A percentile compares a stretch with the other conserved stretches of the same genome.
Evolutionary conservation across 2,113 vertebrate species (phyloP).

Genomic region (Thamnophis sirtalis): DNA sequence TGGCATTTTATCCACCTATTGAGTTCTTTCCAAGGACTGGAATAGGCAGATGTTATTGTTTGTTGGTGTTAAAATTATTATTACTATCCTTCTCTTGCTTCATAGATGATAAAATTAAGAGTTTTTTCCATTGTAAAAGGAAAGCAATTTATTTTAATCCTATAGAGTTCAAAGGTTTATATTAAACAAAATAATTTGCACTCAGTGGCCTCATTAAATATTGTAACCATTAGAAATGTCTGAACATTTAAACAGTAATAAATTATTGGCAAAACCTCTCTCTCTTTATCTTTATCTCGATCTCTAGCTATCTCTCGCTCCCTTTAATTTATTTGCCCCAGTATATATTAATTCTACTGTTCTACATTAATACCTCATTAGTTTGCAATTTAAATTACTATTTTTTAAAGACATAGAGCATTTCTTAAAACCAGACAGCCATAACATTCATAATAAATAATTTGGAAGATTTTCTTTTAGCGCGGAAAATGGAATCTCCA

Average conservation of each 20-base stretch:
- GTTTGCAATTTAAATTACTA: background rate
- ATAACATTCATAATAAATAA: constrained; percentile 33
- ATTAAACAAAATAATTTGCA: background rate
- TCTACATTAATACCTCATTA: constrained; percentile 39
- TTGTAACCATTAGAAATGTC: background rate
- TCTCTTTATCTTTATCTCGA: constrained; percentile 18
- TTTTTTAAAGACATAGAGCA: constrained; percentile 2
- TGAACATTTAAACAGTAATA: background rate
- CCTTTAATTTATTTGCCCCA: constrained; percentile 1
- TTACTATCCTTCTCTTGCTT: background rate
- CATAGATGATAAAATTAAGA: background rate
- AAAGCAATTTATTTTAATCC: background rate
- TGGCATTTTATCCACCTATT: background rate
- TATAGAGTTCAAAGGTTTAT: background rate
- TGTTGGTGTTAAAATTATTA: background rate
- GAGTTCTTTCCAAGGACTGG: background rate
- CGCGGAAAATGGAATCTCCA: background rate
- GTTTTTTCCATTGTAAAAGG: background rate
- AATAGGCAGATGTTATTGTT: background rate
- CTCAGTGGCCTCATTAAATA: background rate
- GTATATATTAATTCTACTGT: background rate
- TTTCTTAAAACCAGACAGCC: constrained; percentile 6
- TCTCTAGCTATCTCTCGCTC: constrained; percentile 6
- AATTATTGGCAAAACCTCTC: constrained; percentile 35
- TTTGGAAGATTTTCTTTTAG: background rate